These are phyloP conservation scores for Manis pentadactyla DNA, from an alignment of 2,797 vertebrate species.

Conservation along the genomic window DNA sequence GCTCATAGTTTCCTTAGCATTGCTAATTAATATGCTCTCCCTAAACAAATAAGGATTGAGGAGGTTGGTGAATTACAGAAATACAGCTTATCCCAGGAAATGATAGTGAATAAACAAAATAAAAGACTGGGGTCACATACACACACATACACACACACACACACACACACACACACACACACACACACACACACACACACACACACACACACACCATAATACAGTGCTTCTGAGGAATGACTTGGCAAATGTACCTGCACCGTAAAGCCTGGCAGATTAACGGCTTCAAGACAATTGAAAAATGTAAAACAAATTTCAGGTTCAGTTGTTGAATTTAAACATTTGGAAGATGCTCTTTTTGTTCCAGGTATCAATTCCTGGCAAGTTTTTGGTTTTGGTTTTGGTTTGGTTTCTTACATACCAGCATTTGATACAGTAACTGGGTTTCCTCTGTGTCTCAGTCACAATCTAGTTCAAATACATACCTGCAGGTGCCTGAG, in stretches of 20 bases:
- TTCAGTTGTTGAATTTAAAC: slow-evolving; percentile 81
- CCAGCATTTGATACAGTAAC: slow-evolving; percentile 74
- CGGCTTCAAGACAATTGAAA: slow-evolving; percentile 77
- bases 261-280: slow-evolving; percentile 71
- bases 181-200: too few species aligned
- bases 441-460: slow-evolving; percentile 78
- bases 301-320: slow-evolving; percentile 76
- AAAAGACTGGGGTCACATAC: slow-evolving; percentile 12
- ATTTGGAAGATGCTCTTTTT: slow-evolving; percentile 73
- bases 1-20: not conserved
- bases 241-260: not conserved
- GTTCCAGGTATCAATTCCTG: slow-evolving; percentile 73
- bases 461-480: slow-evolving; percentile 76
- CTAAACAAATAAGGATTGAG: slow-evolving; percentile 52
- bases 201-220: slow-evolving; percentile 23
- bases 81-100: slow-evolving; percentile 61
- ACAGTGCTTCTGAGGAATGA: slow-evolving; percentile 46
- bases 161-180: too few species aligned
- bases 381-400: not conserved
- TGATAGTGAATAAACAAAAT: slow-evolving; percentile 11
- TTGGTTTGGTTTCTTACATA: not conserved
- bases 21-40: slow-evolving; percentile 68
- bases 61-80: slow-evolving; percentile 1
- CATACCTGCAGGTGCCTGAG: not conserved
- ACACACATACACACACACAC: not conserved